Evolutionary conservation across 2,797 vertebrate species (phyloP).

Genomic region (Rachycentron canadum): DNA sequence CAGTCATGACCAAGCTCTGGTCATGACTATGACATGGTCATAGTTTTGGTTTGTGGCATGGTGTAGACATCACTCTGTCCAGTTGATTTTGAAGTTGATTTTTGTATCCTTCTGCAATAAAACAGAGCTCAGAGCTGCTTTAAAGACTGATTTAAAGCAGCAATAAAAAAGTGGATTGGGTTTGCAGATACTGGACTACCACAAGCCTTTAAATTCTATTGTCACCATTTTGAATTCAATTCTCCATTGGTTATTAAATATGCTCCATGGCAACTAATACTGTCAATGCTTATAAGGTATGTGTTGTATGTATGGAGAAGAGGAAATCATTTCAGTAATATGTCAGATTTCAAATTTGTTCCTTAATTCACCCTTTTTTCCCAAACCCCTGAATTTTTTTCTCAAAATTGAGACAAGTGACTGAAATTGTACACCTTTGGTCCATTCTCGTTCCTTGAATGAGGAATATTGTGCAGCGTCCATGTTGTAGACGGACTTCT

Average conservation of each 20-base stretch:
- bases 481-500: neutral
- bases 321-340: neutral
- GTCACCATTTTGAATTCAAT: neutral
- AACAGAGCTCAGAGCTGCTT: neutral
- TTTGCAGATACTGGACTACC: neutral
- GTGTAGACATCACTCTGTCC: too few relatives aligned
- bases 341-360: constrained; percentile 1
- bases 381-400: neutral
- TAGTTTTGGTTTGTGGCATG: too few relatives aligned
- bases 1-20: too few relatives aligned
- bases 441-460: neutral
- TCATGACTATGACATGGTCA: too few relatives aligned
- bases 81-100: neutral
- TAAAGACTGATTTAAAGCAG: too few relatives aligned
- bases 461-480: neutral
- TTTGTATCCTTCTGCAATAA: neutral
- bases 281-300: neutral
- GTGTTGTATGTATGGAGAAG: neutral
- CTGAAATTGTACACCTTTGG: neutral
- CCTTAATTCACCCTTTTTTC: neutral
- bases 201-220: neutral
- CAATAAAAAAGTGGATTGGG: neutral
- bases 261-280: neutral
- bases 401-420: neutral
- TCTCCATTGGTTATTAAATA: neutral